A percentile compares a stretch with the other conserved stretches of the same genome.
phyloP scores from a whole-genome alignment of 2,888 invertebrate species.

The Helicoverpa assulta region DNA sequence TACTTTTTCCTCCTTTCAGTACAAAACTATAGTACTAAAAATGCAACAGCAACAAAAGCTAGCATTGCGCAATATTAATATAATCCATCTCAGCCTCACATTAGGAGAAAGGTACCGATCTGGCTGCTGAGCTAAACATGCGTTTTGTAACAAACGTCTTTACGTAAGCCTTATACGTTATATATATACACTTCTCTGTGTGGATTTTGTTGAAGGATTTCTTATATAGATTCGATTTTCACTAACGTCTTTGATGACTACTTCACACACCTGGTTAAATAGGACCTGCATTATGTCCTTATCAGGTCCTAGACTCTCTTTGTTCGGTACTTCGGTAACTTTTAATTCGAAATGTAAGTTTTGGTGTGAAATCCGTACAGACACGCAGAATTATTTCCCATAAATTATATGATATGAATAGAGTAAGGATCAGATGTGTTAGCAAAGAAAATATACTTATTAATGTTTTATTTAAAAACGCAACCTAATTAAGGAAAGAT shows the following conservation, averaged over 20 bases:
- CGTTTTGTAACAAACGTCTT: constrained; percentile 57
- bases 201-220: constrained; percentile 12
- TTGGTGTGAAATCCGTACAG: no score
- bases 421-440: no score
- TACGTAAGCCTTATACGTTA: constrained; percentile 48
- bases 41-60: constrained; percentile 38
- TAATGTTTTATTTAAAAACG: background rate
- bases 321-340: no score
- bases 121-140: constrained; percentile 39
- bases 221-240: constrained; percentile 6
- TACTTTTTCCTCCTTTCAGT: constrained; percentile 35
- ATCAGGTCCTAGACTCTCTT: no score
- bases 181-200: constrained; percentile 26
- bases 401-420: no score
- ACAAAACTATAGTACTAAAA: constrained; percentile 17
- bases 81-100: constrained; percentile 51
- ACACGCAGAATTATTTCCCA: no score
- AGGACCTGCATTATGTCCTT: no score
- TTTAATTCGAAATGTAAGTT: no score
- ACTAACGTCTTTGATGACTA: no score
- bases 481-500: background rate
- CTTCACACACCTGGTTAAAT: no score
- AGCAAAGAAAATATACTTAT: background rate
- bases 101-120: constrained; percentile 60
- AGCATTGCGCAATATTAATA: constrained; percentile 47